Evolutionary conservation across 2,113 vertebrate genomes (phyloP).

Genomic region (Chaetops frenatus): DNA sequence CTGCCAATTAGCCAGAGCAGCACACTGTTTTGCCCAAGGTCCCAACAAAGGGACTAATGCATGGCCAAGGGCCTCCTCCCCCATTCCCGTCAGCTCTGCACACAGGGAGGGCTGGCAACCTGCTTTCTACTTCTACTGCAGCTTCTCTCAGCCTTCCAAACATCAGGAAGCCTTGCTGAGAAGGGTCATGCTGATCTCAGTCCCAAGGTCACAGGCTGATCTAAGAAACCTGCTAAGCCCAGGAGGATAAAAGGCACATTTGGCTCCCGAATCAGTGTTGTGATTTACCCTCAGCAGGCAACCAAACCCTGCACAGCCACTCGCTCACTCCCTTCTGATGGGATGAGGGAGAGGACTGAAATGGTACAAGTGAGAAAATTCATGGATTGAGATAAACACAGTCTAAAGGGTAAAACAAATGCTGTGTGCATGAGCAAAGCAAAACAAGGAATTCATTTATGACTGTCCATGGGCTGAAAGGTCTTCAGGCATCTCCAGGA

Average conservation of each 20-base stretch:
- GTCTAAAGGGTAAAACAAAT: neutral
- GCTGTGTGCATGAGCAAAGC: neutral
- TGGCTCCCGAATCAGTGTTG: neutral
- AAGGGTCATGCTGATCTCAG: rapidly evolving
- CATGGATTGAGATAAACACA: neutral
- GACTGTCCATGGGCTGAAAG: neutral
- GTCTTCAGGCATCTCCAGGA: neutral
- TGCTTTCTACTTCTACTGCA: neutral
- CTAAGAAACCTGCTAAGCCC: neutral
- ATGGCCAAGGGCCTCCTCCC: neutral
- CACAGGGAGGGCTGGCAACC: rapidly evolving
- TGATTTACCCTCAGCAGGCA: neutral
- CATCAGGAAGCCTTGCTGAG: neutral
- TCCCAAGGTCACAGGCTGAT: neutral
- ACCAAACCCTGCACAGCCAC: neutral
- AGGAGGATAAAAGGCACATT: neutral
- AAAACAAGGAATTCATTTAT: neutral
- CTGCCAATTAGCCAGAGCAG: neutral
- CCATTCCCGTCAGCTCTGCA: neutral
- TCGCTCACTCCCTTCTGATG: neutral
- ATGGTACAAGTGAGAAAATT: neutral
- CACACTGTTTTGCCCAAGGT: neutral
- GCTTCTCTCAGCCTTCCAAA: neutral
- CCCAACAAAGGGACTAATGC: neutral
- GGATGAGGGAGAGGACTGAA: neutral